Percentiles rank a stretch among this genome's conserved stretches.
These are phyloP conservation scores for Galeruca laticollis DNA, from an alignment of 2,888 invertebrate species.

Conservation along the genomic window DNA sequence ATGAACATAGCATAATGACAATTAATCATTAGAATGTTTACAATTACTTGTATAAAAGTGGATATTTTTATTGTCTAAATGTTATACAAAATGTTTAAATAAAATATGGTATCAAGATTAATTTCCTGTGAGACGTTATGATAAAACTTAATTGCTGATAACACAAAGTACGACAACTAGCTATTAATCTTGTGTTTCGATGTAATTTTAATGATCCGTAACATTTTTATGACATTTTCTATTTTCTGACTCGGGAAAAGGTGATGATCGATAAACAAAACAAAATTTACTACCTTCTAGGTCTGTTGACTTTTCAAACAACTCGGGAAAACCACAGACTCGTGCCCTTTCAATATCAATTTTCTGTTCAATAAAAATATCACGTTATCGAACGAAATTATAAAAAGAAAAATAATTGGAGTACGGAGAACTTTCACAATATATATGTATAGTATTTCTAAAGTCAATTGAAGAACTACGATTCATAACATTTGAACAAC, in stretches of 20 bases:
- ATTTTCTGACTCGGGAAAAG: constrained; percentile 56
- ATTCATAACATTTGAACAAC: too few species aligned
- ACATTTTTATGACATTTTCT: constrained; percentile 58
- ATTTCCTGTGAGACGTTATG: not conserved
- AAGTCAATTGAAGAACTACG: too few species aligned
- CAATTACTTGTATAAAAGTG: not conserved
- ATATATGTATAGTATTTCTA: too few species aligned
- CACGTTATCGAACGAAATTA: too few species aligned
- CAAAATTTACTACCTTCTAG: constrained; percentile 19
- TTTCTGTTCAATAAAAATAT: not conserved
- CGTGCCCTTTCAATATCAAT: not conserved
- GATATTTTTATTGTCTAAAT: not conserved
- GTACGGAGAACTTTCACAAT: not conserved
- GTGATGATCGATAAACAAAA: constrained; percentile 56
- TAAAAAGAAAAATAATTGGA: not conserved
- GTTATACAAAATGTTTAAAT: not conserved
- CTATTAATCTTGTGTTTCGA: constrained; percentile 39
- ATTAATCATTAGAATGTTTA: too few species aligned
- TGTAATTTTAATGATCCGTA: constrained; percentile 61
- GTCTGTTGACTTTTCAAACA: not conserved
- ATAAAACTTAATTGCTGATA: not conserved
- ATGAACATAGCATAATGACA: too few species aligned
- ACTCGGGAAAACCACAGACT: not conserved
- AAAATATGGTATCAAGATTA: not conserved
- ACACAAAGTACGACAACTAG: not conserved